Conservation (phyloP, 1,140 invertebrate genomes). For the Chelonus insularis region DNA sequence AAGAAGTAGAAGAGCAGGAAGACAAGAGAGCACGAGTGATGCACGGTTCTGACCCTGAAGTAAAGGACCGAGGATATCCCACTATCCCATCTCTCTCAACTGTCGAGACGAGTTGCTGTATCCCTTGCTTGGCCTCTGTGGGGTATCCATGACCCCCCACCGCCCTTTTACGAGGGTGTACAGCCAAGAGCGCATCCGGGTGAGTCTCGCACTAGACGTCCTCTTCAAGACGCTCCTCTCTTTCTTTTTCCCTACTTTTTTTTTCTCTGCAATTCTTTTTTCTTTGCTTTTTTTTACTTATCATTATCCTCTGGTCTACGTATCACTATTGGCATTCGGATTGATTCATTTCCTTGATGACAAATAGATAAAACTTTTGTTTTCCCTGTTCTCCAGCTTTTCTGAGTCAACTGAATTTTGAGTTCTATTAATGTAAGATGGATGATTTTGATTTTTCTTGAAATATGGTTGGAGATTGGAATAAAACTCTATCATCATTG, state of each 20-base stretch:
- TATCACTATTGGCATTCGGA: too few species aligned
- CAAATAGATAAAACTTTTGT: too few species aligned
- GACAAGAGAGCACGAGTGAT: constrained; percentile 42
- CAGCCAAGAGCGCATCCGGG: constrained; percentile 26
- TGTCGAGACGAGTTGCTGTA: constrained; percentile 28
- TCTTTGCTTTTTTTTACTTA: neutral
- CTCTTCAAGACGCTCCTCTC: constrained; percentile 5
- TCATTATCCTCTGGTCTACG: neutral
- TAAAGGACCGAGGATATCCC: constrained; percentile 40
- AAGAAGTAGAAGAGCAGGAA: constrained; percentile 30
- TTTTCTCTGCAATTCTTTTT: constrained; percentile 5
- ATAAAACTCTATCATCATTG: neutral
- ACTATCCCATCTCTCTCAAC: constrained; percentile 11
- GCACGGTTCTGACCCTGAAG: constrained; percentile 57
- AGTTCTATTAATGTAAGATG: too few species aligned
- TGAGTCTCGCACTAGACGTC: constrained; percentile 15
- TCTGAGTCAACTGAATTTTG: too few species aligned
- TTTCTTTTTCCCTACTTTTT: constrained; percentile 2
- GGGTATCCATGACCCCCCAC: constrained; percentile 29
- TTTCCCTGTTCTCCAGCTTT: too few species aligned
- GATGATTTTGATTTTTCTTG: too few species aligned
- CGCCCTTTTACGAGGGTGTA: constrained; percentile 27
- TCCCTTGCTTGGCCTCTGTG: constrained; percentile 33
- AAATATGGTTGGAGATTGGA: neutral
- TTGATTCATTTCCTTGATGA: too few species aligned